Evolutionary conservation across 2,888 invertebrate species (phyloP), one percentile per base, ranked within the genome.

Genomic region (Urechis unicinctus): DNA sequence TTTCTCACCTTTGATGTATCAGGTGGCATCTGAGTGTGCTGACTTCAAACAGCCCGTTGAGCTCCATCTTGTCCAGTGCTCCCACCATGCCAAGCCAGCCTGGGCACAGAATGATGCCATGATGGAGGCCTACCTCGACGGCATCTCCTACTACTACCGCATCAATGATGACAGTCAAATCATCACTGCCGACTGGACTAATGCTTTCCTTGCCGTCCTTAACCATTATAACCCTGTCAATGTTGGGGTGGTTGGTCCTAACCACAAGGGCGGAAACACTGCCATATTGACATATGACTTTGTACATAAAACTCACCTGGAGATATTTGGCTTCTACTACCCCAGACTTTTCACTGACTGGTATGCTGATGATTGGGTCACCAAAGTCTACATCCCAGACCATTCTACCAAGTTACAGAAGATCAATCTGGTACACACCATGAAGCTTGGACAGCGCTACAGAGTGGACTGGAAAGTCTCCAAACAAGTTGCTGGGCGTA

Each of bases 61-160:
- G n/a, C n/a, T n/a, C n/a, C 56, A 60, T 25, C 46, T 65, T 21
- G 53, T 64, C 4, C 30, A 54, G 21, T 65, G 65, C 48, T 50
- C 28, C 4, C 62, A 65, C 46, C 31, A 24, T 9, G 50, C 54
- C 9, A 44, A 51, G 24, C 65, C 65, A 9, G 61, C 64, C 26
- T 65, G 65, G 65, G 62, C 65, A 6, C 65, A 65, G 56, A 65
- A 65, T 46, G 65, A 65, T 31, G 65, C 65, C 44, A 63, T 64
- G 63, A 57, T 63, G 47, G 60, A 55, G 21, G 64, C 64, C 5
- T 64, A 61, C 52, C 53, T 64, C 3, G 61, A 60, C 28, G 50
- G 55, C 28, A 36, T 42, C 3, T 59, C 56, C 2, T 65, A 61
- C 45, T 65, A 53, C 57, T 65, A 62, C 57, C 52, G 65, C 2